Base-by-base conservation (phyloP, 64 coral and sea anemone species). In the Stylophora pistillata region DNA sequence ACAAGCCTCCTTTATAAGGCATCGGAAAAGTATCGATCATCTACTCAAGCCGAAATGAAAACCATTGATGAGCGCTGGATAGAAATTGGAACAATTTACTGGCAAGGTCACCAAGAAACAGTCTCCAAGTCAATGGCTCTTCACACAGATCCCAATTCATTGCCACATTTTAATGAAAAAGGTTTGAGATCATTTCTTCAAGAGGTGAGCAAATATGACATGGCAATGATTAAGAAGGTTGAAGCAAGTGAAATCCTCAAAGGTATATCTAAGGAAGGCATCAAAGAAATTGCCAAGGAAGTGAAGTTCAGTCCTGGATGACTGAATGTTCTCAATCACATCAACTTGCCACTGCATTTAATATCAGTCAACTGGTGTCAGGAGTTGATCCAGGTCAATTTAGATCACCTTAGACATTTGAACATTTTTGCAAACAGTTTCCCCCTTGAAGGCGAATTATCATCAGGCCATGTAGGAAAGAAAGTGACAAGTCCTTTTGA, bases 301-400 rank as follows among this genome's bases (percentile, higher is more conserved):
- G 97, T 99, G 13, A 82, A 93, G 56, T 53, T 99, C 26, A 90
- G 57, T 29, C 97, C 87, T 73, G 90, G 84, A 25, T 92, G 90
- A 57, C 33, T 95, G 47, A 87, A 89, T 56, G 84, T 93, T 32
- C 66, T 99, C 23, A 83, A 90, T 18, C 82, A 95, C 26, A n/a
- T 99, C 18, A 93, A 95, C 64, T 73, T 95, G 33, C 77, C 97
- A 70, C 66, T 99, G 37, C 88, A 99, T 55, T 56, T 93, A 53
- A 99, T 99, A 56, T 95, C 97, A 18, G 82, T 99, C 17, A 99
- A 99, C 62, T 99, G 94, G 90, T 99, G 90, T 33, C 74, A 95
- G 88, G 94, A 93, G 60, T 33, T 99, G 31, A 98, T 99, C 27
- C 86, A 75, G 17, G 86, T 77, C 23, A 92, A 93, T 21, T 62